phyloP scores from a whole-genome alignment of 2,797 vertebrate species.

The Phalanger gymnotis region DNA sequence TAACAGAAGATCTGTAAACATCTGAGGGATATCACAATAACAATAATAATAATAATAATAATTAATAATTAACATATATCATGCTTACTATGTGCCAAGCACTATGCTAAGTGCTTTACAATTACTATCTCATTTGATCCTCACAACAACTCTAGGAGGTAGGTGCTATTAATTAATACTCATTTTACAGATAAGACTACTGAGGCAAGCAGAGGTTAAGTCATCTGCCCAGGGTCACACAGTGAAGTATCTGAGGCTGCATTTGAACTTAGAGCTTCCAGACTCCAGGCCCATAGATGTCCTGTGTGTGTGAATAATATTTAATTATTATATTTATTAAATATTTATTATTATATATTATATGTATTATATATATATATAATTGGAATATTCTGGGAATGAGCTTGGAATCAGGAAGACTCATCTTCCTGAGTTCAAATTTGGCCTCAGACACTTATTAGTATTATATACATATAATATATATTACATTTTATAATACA shows the following conservation, averaged over 20 bases:
- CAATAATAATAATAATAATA: background rate
- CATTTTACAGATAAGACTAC: background rate
- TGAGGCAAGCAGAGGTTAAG: background rate
- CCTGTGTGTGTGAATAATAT: background rate
- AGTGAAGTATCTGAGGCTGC: background rate
- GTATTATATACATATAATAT: too few relatives aligned
- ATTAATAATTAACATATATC: background rate
- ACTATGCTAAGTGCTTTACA: background rate
- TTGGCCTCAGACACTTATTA: too few relatives aligned
- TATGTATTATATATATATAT: too few relatives aligned
- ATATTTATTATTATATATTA: too few relatives aligned
- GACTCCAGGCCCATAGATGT: background rate
- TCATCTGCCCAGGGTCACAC: background rate
- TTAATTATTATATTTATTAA: too few relatives aligned
- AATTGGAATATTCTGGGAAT: too few relatives aligned
- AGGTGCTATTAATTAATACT: background rate
- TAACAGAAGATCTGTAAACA: background rate
- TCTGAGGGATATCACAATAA: background rate
- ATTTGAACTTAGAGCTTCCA: background rate
- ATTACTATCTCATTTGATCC: background rate
- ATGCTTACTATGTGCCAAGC: background rate
- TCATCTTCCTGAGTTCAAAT: too few relatives aligned
- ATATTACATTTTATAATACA: too few relatives aligned
- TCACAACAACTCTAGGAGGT: background rate
- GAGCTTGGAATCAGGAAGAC: too few relatives aligned